Percentiles rank a stretch among this genome's conserved stretches.
Conservation (phyloP, 2,888 invertebrate genomes). For the Orthonychiurus folsomi region DNA sequence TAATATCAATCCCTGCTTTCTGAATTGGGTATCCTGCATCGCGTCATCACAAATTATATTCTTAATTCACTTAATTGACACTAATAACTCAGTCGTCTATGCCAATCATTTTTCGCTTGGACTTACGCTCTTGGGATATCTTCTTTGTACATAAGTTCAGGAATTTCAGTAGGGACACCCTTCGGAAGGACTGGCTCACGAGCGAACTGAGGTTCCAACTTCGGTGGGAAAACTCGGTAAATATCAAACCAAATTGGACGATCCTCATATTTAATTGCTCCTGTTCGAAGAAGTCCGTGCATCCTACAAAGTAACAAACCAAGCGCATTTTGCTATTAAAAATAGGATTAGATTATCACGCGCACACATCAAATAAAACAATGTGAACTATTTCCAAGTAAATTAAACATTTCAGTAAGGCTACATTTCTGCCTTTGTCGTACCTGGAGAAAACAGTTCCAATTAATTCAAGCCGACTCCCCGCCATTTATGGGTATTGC, state of each 20-base stretch:
- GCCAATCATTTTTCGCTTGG: constrained; percentile 2
- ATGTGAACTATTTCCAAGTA: too few relatives aligned
- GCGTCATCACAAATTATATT: too few relatives aligned
- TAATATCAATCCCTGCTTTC: too few relatives aligned
- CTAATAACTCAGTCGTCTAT: too few relatives aligned
- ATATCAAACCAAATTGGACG: constrained; percentile 89
- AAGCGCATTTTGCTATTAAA: neutral
- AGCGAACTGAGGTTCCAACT: constrained; percentile 67
- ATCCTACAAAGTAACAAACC: constrained; percentile 50
- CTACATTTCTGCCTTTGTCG: neutral
- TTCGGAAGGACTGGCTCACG: constrained; percentile 47
- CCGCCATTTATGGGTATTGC: too few relatives aligned
- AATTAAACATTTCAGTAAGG: too few relatives aligned
- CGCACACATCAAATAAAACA: too few relatives aligned
- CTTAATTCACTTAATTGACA: constrained; percentile 34
- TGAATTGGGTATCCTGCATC: too few relatives aligned
- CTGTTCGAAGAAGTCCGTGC: constrained; percentile 66
- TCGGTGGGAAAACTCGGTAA: constrained; percentile 83
- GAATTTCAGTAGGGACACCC: constrained; percentile 52
- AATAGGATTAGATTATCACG: neutral
- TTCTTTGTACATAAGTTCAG: constrained; percentile 70
- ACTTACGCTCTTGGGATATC: constrained; percentile 74
- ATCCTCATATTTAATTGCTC: constrained; percentile 70
- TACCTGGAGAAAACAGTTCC: constrained; percentile 39
- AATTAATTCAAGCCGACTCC: constrained; percentile 37